These are phyloP conservation scores for Cercopithecus mona DNA, from an alignment of 2,113 vertebrate genomes.

Conservation along the genomic window DNA sequence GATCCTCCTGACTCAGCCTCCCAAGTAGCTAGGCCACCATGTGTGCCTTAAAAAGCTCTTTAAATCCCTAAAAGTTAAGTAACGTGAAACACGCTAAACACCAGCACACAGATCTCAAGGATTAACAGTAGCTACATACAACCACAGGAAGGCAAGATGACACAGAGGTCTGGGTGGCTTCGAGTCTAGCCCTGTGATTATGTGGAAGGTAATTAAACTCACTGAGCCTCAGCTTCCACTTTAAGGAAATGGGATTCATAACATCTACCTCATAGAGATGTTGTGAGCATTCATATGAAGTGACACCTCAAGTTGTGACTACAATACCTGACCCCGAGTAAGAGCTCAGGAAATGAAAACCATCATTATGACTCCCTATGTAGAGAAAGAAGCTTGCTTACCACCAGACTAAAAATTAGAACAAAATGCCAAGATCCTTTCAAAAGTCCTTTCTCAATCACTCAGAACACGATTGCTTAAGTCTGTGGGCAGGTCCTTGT, in stretches of 20 bases:
- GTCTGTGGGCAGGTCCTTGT: background rate
- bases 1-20: background rate
- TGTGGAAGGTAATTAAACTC: background rate
- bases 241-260: background rate
- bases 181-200: background rate
- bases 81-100: background rate
- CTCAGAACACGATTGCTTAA: background rate
- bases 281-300: background rate
- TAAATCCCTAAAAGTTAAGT: background rate
- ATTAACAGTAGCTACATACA: background rate
- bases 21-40: background rate
- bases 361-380: background rate
- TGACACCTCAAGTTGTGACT: background rate
- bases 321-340: background rate
- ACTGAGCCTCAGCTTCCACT: background rate
- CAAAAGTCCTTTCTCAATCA: background rate
- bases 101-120: background rate
- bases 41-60: background rate
- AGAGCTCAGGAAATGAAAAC: background rate
- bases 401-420: background rate
- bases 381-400: background rate
- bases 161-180: background rate
- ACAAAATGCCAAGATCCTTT: background rate
- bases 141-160: too few relatives aligned
- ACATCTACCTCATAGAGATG: background rate